phyloP scores from a whole-genome alignment of 1,140 invertebrate genomes.

The Papilio helenus region DNA sequence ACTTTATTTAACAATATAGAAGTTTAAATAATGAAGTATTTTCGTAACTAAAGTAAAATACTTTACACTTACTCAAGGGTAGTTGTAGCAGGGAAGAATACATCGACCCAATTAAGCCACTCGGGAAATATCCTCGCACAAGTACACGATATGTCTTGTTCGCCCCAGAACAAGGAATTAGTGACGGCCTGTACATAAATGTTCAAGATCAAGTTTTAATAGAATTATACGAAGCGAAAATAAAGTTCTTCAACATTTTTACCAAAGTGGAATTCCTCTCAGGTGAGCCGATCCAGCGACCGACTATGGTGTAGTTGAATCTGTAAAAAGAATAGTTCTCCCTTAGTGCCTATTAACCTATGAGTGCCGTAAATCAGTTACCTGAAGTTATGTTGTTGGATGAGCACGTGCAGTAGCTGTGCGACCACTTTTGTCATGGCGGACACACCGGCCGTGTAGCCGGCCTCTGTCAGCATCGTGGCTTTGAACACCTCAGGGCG shows the following conservation, averaged over 20 bases:
- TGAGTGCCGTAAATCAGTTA: slow-evolving; percentile 30
- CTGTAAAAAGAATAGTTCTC: slow-evolving; percentile 48
- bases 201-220: slow-evolving; percentile 9
- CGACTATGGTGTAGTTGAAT: slow-evolving; percentile 71
- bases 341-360: not conserved
- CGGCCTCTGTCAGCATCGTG: slow-evolving; percentile 58
- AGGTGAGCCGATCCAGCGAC: slow-evolving; percentile 68
- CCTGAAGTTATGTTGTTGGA: slow-evolving; percentile 69
- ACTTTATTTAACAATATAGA: not conserved
- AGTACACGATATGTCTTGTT: slow-evolving; percentile 72
- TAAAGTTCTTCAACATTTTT: slow-evolving; percentile 31
- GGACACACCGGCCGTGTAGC: slow-evolving; percentile 61
- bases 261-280: slow-evolving; percentile 66
- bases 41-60: not conserved
- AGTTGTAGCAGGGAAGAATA: slow-evolving; percentile 63
- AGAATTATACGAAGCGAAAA: not conserved
- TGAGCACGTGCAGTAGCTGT: slow-evolving; percentile 58
- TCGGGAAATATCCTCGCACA: slow-evolving; percentile 65
- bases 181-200: slow-evolving; percentile 61
- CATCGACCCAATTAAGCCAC: slow-evolving; percentile 74
- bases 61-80: slow-evolving; percentile 57
- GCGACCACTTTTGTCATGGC: slow-evolving; percentile 69
- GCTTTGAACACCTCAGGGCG: slow-evolving; percentile 56
- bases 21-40: not conserved
- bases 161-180: slow-evolving; percentile 66